Conservation (phyloP, 37 sponge, comb jelly and placozoan genomes). For the Amphimedon queenslandica region DNA sequence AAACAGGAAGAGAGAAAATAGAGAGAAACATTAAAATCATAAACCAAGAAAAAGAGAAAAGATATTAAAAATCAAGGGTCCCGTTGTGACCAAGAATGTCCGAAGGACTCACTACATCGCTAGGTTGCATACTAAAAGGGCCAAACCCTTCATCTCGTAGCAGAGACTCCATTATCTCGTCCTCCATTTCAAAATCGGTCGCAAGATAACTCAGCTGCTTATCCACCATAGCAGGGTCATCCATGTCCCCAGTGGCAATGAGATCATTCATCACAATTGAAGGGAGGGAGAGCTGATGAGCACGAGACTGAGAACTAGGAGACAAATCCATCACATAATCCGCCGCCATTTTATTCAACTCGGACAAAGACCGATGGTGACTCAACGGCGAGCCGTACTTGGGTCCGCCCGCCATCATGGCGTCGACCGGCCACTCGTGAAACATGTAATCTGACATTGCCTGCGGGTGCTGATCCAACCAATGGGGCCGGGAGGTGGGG, state of each 20-base stretch:
- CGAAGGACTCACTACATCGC: background rate
- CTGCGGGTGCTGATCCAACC: slow-evolving; percentile 39
- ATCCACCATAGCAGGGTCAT: slow-evolving; percentile 45
- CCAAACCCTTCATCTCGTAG: slow-evolving; percentile 26
- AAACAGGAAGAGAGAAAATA: too few species aligned
- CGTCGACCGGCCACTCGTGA: slow-evolving; percentile 62
- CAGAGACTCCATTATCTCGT: slow-evolving; percentile 47
- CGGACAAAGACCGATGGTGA: slow-evolving; percentile 72
- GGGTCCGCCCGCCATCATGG: background rate
- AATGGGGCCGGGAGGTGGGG: slow-evolving; percentile 50
- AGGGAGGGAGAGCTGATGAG: slow-evolving; percentile 72
- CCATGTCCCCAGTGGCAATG: slow-evolving; percentile 12
- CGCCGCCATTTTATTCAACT: slow-evolving; percentile 28
- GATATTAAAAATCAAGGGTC: background rate
- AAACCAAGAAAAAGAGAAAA: background rate
- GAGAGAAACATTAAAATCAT: background rate
- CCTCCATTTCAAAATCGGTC: slow-evolving; percentile 50
- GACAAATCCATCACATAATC: slow-evolving; percentile 8
- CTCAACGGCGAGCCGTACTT: slow-evolving; percentile 37
- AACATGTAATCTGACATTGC: slow-evolving; percentile 37
- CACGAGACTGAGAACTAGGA: slow-evolving; percentile 2
- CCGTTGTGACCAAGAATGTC: background rate
- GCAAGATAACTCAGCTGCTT: slow-evolving; percentile 9
- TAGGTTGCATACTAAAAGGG: background rate
- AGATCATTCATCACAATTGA: slow-evolving; percentile 47